These are phyloP conservation scores for Vanacampus margaritifer DNA, from an alignment of 2,113 vertebrate species.

Conservation along the genomic window DNA sequence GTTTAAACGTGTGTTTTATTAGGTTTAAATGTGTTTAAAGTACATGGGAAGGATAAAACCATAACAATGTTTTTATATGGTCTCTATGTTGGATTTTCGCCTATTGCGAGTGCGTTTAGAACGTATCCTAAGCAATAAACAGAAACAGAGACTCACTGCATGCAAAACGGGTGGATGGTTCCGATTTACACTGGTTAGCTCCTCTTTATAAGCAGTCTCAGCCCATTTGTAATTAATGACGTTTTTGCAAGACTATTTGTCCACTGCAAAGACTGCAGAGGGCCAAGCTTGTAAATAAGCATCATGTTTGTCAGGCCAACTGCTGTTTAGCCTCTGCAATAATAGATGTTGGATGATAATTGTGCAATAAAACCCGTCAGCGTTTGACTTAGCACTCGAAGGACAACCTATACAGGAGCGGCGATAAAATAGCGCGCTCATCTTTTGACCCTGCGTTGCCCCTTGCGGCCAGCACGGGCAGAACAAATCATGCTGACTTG, in stretches of 20 bases:
- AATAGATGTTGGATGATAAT: slow-evolving; percentile 1
- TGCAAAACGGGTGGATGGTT: not conserved
- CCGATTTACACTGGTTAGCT: not conserved
- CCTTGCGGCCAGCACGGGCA: slow-evolving; percentile 25
- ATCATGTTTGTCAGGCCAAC: not conserved
- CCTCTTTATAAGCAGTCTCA: not conserved
- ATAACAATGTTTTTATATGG: not conserved
- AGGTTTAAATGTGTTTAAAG: not conserved
- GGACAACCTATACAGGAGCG: slow-evolving; percentile 19
- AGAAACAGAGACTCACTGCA: not conserved
- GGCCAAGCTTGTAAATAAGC: not conserved
- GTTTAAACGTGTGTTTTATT: not conserved
- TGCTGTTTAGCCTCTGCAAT: not conserved
- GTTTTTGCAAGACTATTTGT: not conserved
- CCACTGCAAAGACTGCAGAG: not conserved
- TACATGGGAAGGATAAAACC: not conserved
- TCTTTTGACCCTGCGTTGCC: slow-evolving; percentile 34
- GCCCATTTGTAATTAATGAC: not conserved
- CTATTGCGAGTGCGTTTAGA: not conserved
- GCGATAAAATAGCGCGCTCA: slow-evolving; percentile 36
- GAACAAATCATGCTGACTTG: slow-evolving; percentile 47
- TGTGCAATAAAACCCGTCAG: slow-evolving; percentile 1
- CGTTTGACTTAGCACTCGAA: not conserved
- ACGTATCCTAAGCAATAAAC: not conserved
- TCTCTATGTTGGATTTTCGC: not conserved